Evolutionary conservation across 2,888 invertebrate species (phyloP).

Genomic region (Eumacrocentrus americanus): DNA sequence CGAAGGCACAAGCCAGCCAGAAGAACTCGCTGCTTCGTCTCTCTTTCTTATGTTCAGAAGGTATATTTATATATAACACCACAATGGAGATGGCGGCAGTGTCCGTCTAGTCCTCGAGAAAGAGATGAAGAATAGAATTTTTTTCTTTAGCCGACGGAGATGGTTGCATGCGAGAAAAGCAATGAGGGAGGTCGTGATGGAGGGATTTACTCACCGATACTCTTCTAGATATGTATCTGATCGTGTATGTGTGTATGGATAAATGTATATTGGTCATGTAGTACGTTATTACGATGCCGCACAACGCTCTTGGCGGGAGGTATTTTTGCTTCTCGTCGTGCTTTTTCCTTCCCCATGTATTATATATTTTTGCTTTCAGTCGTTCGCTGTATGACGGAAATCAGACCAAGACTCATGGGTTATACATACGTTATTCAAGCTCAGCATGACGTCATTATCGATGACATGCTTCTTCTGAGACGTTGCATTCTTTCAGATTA

Average conservation of each 20-base stretch:
- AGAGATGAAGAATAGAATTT: too few species aligned
- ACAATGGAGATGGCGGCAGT: constrained; percentile 11
- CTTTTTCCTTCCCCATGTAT: too few species aligned
- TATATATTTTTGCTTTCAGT: too few species aligned
- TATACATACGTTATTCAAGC: too few species aligned
- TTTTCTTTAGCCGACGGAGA: not conserved
- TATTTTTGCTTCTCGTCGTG: too few species aligned
- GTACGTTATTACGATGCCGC: not conserved
- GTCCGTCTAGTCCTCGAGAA: constrained; percentile 5
- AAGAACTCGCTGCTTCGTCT: not conserved
- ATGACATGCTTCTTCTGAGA: too few species aligned
- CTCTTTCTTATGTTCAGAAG: not conserved
- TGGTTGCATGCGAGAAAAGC: not conserved
- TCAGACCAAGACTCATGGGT: too few species aligned
- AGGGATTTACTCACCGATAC: not conserved
- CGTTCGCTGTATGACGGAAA: too few species aligned
- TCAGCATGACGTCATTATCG: too few species aligned
- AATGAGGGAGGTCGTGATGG: not conserved
- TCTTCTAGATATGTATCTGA: not conserved
- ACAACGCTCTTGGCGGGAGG: not conserved
- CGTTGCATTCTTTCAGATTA: too few species aligned
- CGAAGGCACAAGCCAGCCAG: not conserved
- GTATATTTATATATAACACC: not conserved
- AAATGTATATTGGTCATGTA: not conserved
- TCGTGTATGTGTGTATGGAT: not conserved